Percentiles rank a stretch among this genome's conserved stretches.
Conservation (phyloP, 2,888 invertebrate species). For the Plebejus melissa region DNA sequence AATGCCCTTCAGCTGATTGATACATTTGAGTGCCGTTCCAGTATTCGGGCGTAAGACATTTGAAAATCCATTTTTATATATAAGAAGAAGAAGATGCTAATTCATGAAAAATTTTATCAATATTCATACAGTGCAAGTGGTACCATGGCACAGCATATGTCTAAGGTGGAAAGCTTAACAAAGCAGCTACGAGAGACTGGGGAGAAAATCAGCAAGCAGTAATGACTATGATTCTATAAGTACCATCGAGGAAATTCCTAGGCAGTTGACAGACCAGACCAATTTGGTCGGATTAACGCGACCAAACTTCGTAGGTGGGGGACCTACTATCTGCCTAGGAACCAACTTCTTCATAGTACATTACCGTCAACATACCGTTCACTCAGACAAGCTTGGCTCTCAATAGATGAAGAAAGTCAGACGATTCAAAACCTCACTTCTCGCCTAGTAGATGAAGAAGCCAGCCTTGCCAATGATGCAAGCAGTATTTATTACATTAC, state of each 20-base stretch:
- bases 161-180: slow-evolving; percentile 24
- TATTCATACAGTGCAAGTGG: background rate
- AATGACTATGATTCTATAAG: too few relatives aligned
- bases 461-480: background rate
- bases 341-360: background rate
- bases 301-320: too few relatives aligned
- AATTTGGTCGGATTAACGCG: too few relatives aligned
- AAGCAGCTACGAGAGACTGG: background rate
- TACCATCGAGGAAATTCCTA: too few relatives aligned
- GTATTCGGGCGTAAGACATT: too few relatives aligned
- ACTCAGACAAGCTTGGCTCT: background rate
- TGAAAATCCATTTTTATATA: too few relatives aligned
- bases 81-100: slow-evolving; percentile 19
- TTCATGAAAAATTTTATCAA: slow-evolving; percentile 27
- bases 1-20: too few relatives aligned
- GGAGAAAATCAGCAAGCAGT: too few relatives aligned
- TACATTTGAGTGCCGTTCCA: too few relatives aligned
- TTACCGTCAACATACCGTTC: background rate
- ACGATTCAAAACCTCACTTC: background rate
- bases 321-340: too few relatives aligned
- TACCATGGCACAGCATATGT: slow-evolving; percentile 26
- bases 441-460: background rate
- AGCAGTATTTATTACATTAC: background rate
- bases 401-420: background rate
- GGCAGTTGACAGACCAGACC: too few relatives aligned